Evolutionary conservation across 2,113 vertebrate species (phyloP).

Genomic region (Neoarius graeffei): DNA sequence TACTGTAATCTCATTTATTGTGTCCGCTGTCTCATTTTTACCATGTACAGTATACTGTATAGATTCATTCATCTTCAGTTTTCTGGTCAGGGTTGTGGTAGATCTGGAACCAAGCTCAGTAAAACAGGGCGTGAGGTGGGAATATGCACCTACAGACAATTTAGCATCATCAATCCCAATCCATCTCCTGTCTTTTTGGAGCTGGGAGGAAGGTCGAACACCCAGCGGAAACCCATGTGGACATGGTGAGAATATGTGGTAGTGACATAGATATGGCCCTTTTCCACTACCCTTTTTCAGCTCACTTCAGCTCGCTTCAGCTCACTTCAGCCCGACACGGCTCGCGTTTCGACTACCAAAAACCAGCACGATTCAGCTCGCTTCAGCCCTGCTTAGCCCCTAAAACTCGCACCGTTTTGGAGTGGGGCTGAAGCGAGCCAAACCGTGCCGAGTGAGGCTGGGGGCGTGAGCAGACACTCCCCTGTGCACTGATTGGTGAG

Average conservation of each 20-base stretch:
- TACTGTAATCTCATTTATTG: not conserved
- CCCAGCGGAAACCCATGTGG: not conserved
- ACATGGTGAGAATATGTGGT: not conserved
- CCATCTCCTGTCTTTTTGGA: not conserved
- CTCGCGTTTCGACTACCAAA: too few species aligned
- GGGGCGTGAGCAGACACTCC: too few species aligned
- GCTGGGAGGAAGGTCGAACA: not conserved
- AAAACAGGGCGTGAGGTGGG: not conserved
- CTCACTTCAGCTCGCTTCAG: too few species aligned
- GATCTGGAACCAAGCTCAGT: not conserved
- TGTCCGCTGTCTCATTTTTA: not conserved
- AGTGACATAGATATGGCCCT: not conserved
- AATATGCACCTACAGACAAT: not conserved
- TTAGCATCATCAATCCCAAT: not conserved
- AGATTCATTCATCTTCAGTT: not conserved
- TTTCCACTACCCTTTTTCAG: too few species aligned
- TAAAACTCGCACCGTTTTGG: too few species aligned
- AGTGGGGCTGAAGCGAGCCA: too few species aligned
- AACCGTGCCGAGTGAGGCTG: too few species aligned
- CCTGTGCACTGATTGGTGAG: too few species aligned
- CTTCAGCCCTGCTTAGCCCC: too few species aligned
- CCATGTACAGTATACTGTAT: not conserved
- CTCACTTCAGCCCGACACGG: too few species aligned
- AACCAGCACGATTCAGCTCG: too few species aligned
- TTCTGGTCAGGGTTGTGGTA: not conserved